phyloP scores from a whole-genome alignment of 2,888 invertebrate genomes.

The Galerucella pusilla region DNA sequence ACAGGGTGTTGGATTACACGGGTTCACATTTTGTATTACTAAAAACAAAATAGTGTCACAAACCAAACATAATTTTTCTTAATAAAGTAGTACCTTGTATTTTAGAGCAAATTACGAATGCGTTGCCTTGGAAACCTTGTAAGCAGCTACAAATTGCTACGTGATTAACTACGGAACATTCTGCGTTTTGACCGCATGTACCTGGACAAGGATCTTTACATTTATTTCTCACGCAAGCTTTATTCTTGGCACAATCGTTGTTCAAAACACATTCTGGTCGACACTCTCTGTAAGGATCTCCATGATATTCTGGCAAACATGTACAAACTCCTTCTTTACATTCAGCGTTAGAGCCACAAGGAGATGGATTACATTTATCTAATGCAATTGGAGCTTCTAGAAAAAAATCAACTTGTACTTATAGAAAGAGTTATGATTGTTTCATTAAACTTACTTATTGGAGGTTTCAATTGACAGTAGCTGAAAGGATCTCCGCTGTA shows the following conservation, averaged over 20 bases:
- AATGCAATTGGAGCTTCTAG: slow-evolving; percentile 56
- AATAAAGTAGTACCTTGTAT: slow-evolving; percentile 60
- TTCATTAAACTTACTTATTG: slow-evolving; percentile 51
- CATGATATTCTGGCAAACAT: slow-evolving; percentile 74
- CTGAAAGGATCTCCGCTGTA: slow-evolving; percentile 74
- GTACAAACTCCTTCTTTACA: slow-evolving; percentile 77
- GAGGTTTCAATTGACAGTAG: slow-evolving; percentile 59
- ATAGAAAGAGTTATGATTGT: neutral
- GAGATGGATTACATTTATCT: slow-evolving; percentile 76
- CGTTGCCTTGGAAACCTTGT: slow-evolving; percentile 74
- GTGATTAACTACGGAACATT: slow-evolving; percentile 80
- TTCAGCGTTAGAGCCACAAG: slow-evolving; percentile 78
- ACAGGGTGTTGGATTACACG: slow-evolving; percentile 70
- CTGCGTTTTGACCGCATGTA: slow-evolving; percentile 77
- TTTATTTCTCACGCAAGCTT: slow-evolving; percentile 77
- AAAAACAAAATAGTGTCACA: slow-evolving; percentile 41
- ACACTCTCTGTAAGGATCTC: slow-evolving; percentile 77
- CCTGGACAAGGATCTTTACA: slow-evolving; percentile 80
- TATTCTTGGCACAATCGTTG: slow-evolving; percentile 74
- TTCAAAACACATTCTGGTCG: slow-evolving; percentile 78
- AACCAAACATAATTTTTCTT: neutral
- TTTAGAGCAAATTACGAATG: slow-evolving; percentile 73
- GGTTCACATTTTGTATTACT: slow-evolving; percentile 49
- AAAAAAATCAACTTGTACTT: slow-evolving; percentile 20
- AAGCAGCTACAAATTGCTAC: slow-evolving; percentile 75